Conservation (phyloP, 2,888 invertebrate genomes). For the Steinernema hermaphroditum region DNA sequence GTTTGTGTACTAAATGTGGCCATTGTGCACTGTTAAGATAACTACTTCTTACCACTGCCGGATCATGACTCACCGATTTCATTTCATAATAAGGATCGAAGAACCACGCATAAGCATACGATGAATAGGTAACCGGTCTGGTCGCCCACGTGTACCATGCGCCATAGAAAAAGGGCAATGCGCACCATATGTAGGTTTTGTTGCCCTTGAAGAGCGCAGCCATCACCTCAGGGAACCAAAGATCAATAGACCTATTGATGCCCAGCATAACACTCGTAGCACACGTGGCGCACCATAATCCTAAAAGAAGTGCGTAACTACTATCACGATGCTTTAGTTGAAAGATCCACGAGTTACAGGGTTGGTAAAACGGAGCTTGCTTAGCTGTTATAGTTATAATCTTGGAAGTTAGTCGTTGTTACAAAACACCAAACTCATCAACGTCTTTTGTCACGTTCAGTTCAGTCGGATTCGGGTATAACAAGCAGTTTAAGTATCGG, state of each 20-base stretch:
- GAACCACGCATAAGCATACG: slow-evolving; percentile 27
- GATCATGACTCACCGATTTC: not conserved
- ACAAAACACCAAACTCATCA: too few species aligned
- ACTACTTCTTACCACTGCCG: too few species aligned
- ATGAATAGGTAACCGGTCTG: not conserved
- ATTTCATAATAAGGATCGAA: slow-evolving; percentile 28
- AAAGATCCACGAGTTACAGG: too few species aligned
- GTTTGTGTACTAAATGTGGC: not conserved
- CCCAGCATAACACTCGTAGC: not conserved
- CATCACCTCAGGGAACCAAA: not conserved
- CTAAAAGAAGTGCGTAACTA: not conserved
- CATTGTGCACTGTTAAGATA: too few species aligned
- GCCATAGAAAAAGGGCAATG: not conserved
- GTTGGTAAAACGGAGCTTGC: too few species aligned
- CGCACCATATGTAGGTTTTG: not conserved
- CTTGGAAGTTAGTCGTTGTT: too few species aligned
- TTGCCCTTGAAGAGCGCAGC: not conserved
- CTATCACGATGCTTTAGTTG: not conserved
- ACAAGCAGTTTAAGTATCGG: not conserved
- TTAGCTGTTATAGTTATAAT: too few species aligned
- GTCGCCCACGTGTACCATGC: not conserved
- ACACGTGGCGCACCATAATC: slow-evolving; percentile 18
- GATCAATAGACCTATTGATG: not conserved
- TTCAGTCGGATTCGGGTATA: too few species aligned
- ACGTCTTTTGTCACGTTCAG: too few species aligned